Percentiles rank a stretch among this genome's conserved stretches.
phyloP scores from a whole-genome alignment of 2,113 vertebrate genomes.

The Acanthochromis polyacanthus region DNA sequence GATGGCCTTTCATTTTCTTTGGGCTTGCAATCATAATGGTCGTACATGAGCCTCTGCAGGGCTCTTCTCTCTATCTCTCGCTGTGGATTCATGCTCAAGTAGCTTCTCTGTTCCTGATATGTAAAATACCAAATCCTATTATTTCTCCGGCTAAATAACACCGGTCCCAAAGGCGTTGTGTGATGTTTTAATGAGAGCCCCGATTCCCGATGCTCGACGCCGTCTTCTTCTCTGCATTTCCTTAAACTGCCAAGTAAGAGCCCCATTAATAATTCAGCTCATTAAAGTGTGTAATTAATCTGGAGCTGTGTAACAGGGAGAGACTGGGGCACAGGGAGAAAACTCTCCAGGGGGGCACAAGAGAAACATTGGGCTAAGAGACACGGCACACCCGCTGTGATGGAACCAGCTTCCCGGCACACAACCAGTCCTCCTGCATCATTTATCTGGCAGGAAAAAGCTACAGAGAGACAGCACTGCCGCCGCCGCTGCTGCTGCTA shows the following conservation, averaged over 20 bases:
- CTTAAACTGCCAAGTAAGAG: slow-evolving; percentile 99
- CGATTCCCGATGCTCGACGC: slow-evolving; percentile 84
- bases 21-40: slow-evolving; percentile 70
- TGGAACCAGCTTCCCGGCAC: slow-evolving; percentile 66
- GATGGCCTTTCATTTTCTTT: slow-evolving; percentile 70
- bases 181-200: slow-evolving; percentile 97
- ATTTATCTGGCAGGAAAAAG: slow-evolving; percentile 79
- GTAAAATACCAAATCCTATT: slow-evolving; percentile 88
- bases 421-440: slow-evolving; percentile 73
- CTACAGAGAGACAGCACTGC: slow-evolving; percentile 33
- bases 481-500: slow-evolving; percentile 37
- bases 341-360: slow-evolving; percentile 65
- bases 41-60: slow-evolving; percentile 63
- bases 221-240: slow-evolving; percentile 94
- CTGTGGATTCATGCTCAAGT: slow-evolving; percentile 49
- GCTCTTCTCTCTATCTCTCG: slow-evolving; percentile 59
- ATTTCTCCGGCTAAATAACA: slow-evolving; percentile 92
- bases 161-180: slow-evolving; percentile 91
- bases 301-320: slow-evolving; percentile 84
- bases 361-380: slow-evolving; percentile 73
- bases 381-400: slow-evolving; percentile 68
- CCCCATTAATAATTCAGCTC: slow-evolving; percentile 99
- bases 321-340: slow-evolving; percentile 70
- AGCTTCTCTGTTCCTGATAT: slow-evolving; percentile 60
- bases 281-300: slow-evolving; percentile 99